These are phyloP conservation scores for Capromys pilorides DNA, from an alignment of 2,797 vertebrate genomes.

Conservation along the genomic window DNA sequence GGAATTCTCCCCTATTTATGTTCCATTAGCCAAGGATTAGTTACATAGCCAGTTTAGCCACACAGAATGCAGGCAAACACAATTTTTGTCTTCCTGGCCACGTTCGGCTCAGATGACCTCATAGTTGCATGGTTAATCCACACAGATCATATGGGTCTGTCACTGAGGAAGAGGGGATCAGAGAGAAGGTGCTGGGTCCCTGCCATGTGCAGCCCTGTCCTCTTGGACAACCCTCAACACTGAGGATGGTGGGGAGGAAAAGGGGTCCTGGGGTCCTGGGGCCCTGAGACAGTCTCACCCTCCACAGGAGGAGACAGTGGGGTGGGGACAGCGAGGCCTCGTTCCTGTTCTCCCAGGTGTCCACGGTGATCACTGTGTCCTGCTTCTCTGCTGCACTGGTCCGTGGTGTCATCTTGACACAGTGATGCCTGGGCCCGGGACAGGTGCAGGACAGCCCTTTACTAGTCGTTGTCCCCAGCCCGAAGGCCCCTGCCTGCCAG, in stretches of 20 bases:
- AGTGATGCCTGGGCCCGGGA: background rate
- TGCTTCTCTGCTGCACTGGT: background rate
- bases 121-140: background rate
- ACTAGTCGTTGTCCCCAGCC: background rate
- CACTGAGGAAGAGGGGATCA: background rate
- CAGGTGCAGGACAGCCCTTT: background rate
- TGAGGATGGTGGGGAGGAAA: background rate
- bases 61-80: background rate
- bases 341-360: background rate
- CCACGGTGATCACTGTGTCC: background rate
- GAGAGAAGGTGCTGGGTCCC: too few species aligned
- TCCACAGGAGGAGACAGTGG: rapidly evolving
- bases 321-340: background rate
- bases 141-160: background rate
- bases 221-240: background rate
- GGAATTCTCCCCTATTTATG: background rate
- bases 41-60: background rate
- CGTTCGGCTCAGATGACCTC: background rate
- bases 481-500: too few species aligned
- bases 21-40: background rate
- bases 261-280: too few species aligned
- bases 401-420: background rate
- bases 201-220: too few species aligned
- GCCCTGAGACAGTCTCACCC: background rate
- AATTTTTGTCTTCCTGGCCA: background rate